Conservation (phyloP, 2,888 invertebrate species). For the Caenorhabditis macrosperma region DNA sequence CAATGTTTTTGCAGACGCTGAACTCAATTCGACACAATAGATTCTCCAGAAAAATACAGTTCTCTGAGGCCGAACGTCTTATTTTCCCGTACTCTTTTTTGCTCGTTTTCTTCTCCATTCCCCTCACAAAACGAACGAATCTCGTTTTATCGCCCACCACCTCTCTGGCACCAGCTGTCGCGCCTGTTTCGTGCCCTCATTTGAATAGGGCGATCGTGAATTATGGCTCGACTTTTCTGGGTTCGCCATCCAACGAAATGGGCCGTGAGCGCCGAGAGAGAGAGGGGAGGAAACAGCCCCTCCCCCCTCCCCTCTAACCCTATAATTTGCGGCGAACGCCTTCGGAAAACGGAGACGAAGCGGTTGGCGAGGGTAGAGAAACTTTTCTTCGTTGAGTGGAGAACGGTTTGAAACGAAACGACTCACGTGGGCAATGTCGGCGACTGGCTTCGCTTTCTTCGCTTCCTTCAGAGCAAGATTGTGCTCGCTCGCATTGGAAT, state of each 20-base stretch:
- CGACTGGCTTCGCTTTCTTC: slow-evolving; percentile 49
- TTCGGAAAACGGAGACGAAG: neutral
- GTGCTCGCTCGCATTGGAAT: slow-evolving; percentile 24
- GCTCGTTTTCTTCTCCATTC: neutral
- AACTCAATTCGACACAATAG: too few species aligned
- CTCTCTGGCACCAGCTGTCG: slow-evolving; percentile 8
- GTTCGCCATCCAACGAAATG: neutral
- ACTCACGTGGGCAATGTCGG: slow-evolving; percentile 56
- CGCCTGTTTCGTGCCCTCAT: slow-evolving; percentile 8
- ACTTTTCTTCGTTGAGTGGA: neutral
- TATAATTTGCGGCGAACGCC: slow-evolving; percentile 14
- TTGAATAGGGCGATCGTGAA: slow-evolving; percentile 23
- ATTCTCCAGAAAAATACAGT: too few species aligned
- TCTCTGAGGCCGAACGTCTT: too few species aligned
- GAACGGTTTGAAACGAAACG: neutral
- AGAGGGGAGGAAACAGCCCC: neutral
- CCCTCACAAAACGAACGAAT: neutral
- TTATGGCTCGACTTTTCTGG: slow-evolving; percentile 15
- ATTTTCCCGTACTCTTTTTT: too few species aligned
- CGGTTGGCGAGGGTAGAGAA: neutral
- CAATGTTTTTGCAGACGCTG: too few species aligned
- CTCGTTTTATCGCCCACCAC: neutral
- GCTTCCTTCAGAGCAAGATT: slow-evolving; percentile 15
- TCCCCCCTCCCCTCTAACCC: neutral
- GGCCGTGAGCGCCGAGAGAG: neutral